Conservation (phyloP, 1,140 invertebrate genomes). For the Amphibalanus amphitrite region DNA sequence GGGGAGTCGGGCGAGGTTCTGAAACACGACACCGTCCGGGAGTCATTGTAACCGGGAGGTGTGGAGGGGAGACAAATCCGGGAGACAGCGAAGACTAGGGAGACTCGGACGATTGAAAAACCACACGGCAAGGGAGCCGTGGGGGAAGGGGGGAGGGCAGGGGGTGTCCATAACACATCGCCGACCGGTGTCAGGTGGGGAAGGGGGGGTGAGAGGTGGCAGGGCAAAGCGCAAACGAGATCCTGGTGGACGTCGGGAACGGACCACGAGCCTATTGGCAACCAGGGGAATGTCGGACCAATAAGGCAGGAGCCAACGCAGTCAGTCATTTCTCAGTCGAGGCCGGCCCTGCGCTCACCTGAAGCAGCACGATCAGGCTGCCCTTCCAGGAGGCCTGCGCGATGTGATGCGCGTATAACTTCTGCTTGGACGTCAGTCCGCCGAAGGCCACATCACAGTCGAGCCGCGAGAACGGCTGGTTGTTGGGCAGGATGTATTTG, state of each 20-base stretch:
- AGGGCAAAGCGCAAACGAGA: not conserved
- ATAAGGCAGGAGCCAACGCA: not conserved
- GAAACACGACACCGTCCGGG: too few species aligned
- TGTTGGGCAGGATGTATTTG: not conserved
- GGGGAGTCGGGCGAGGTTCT: too few species aligned
- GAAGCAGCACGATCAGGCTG: conserved; percentile 55
- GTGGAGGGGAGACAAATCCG: too few species aligned
- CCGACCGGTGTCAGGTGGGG: too few species aligned
- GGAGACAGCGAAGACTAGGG: too few species aligned
- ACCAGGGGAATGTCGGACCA: not conserved
- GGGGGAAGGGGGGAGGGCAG: too few species aligned
- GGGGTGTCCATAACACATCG: too few species aligned
- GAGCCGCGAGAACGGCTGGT: conserved; percentile 25
- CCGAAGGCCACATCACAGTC: conserved; percentile 68
- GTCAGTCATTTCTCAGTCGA: too few species aligned
- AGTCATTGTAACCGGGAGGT: too few species aligned
- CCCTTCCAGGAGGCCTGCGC: conserved; percentile 76
- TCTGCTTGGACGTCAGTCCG: conserved; percentile 58
- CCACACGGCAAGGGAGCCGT: too few species aligned
- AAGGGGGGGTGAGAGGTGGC: not conserved
- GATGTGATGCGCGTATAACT: conserved; percentile 77
- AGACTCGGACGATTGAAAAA: too few species aligned
- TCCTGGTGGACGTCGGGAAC: not conserved
- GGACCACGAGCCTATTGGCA: not conserved
- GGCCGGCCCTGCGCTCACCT: conserved; percentile 36